Base-by-base conservation (phyloP, 2,888 invertebrate genomes). In the Amiota communis region DNA sequence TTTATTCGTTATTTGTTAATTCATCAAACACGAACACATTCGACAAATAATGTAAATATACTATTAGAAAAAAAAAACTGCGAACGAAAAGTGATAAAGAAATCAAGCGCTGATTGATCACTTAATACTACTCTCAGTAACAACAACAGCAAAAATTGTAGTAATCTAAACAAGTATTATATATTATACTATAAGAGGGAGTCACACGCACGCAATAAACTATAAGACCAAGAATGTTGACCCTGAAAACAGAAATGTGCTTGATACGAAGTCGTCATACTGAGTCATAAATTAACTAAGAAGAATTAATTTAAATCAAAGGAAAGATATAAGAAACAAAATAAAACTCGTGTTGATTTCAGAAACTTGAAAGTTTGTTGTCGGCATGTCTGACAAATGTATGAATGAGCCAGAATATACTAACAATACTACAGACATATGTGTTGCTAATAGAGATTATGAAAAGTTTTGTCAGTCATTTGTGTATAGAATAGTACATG, bases 91-190 rank as follows among this genome's bases (percentile, higher is more conserved):
- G 49, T 71, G 70, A 71, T 71, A 61, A 71, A 61, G 15, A 49
- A 61, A 20, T 61, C 61, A 36, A 71, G 36, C 59, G 49, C 63
- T 71, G 70, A 71, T 61, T 49, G 70, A 71, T 61, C 48, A 71
- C 70, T 63, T 71, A 61, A 71, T 71, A 61, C 48, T 20, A 15
- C 12, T 61, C 61, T n/a, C 36, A 61, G 61, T 71, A 59, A 71
- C 61, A 71, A 61, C 15, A 12, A 11, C 12, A 59, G 10, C 20
- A 23, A 57, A 11, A 15, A 1, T 23, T 23, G 36, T 36, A 59
- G 11, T 23, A 20, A 59, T 59, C 59, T 59, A 59, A 1, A 17
- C 23, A 17, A 20, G 59, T 59, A 59, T 59, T 6, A 20, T 15
- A 23, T 59, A 23, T 59, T 3, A 23, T 23, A 23, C 23, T 23